phyloP scores from a whole-genome alignment of 2,797 vertebrate genomes.

The Cossypha polioptera region DNA sequence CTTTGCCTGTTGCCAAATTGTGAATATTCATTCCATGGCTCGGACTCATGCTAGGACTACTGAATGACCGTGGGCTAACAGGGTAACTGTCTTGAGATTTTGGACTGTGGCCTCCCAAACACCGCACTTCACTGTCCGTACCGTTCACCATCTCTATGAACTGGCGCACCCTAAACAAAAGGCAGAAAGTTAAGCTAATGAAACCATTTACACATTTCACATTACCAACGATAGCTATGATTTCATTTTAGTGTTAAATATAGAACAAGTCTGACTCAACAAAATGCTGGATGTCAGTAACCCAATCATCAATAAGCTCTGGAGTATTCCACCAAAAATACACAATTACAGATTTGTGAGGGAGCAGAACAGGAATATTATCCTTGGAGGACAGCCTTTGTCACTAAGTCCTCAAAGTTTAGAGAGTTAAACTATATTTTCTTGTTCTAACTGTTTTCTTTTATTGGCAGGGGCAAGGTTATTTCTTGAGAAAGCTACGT shows the following conservation, averaged over 20 bases:
- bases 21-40: slow-evolving; percentile 80
- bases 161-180: slow-evolving; percentile 80
- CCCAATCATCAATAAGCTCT: neutral
- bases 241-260: neutral
- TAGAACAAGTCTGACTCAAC: neutral
- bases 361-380: slow-evolving; percentile 37
- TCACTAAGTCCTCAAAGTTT: neutral
- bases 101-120: slow-evolving; percentile 84
- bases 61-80: slow-evolving; percentile 84
- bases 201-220: neutral
- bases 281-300: slow-evolving; percentile 13
- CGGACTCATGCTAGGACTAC: slow-evolving; percentile 84
- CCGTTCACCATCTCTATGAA: slow-evolving; percentile 88
- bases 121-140: slow-evolving; percentile 84
- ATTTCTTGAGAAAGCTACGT: neutral
- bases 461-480: slow-evolving; percentile 14
- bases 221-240: neutral
- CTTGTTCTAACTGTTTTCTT: neutral
- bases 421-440: neutral
- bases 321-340: neutral
- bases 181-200: slow-evolving; percentile 42
- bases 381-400: neutral
- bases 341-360: neutral
- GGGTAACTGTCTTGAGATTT: slow-evolving; percentile 85
- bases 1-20: slow-evolving; percentile 76